phyloP scores from a whole-genome alignment of 1,140 invertebrate species.

The Drosophila bipectinata region DNA sequence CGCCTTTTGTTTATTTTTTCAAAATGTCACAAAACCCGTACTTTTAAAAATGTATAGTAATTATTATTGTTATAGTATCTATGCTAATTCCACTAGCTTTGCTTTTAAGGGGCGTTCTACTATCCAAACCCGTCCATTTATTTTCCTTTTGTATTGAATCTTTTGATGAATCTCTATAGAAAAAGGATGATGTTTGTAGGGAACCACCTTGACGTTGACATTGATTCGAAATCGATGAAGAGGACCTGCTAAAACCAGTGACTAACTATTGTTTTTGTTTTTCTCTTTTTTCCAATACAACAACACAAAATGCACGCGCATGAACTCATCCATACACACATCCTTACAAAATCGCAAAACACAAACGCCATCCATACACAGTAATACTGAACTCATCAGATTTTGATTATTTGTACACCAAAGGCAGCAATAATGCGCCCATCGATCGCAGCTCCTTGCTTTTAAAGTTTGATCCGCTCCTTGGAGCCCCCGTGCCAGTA shows the following conservation, averaged over 20 bases:
- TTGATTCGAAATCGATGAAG: slow-evolving; percentile 18
- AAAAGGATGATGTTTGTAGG: neutral
- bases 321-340: slow-evolving; percentile 30
- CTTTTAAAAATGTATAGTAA: neutral
- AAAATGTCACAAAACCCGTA: neutral
- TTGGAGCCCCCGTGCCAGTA: slow-evolving; percentile 73
- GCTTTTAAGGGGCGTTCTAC: slow-evolving; percentile 17
- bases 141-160: neutral
- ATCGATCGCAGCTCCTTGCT: slow-evolving; percentile 77
- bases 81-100: neutral
- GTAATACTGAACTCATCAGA: slow-evolving; percentile 82
- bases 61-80: slow-evolving; percentile 5
- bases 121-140: neutral
- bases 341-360: slow-evolving; percentile 22
- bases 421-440: slow-evolving; percentile 74
- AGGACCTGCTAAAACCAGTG: slow-evolving; percentile 5
- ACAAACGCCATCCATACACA: slow-evolving; percentile 32
- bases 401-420: slow-evolving; percentile 82
- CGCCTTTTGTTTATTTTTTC: slow-evolving; percentile 21
- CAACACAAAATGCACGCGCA: slow-evolving; percentile 56
- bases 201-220: slow-evolving; percentile 18
- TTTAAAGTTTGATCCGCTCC: slow-evolving; percentile 81
- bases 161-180: slow-evolving; percentile 4
- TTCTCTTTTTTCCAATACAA: slow-evolving; percentile 37
- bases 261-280: slow-evolving; percentile 55